Evolutionary conservation across 2,113 vertebrate genomes (phyloP).

Genomic region (Sinosuthora webbiana): DNA sequence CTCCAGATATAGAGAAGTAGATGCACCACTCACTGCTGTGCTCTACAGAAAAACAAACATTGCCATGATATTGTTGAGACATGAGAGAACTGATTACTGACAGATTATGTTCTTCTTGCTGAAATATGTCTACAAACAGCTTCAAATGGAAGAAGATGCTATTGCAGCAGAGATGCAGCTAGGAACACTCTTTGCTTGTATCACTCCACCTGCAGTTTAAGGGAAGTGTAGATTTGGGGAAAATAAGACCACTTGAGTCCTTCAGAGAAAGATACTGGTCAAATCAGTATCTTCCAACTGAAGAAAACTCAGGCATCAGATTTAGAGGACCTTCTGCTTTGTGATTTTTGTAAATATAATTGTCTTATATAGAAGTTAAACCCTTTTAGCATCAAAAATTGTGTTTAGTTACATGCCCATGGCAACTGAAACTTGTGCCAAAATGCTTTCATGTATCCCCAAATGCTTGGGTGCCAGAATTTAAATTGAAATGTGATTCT

Average conservation of each 20-base stretch:
- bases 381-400: neutral
- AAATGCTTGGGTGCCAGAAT: constrained; percentile 19
- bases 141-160: neutral
- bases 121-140: neutral
- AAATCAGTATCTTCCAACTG: constrained; percentile 5
- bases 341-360: neutral
- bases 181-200: neutral
- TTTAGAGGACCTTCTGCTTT: neutral
- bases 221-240: neutral
- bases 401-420: neutral
- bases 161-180: neutral
- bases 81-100: constrained; percentile 9
- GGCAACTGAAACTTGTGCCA: constrained; percentile 19
- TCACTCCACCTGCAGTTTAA: neutral
- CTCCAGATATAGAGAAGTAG: neutral
- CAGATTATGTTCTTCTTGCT: neutral
- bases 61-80: neutral
- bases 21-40: neutral
- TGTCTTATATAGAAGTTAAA: constrained; percentile 23
- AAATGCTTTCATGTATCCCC: constrained; percentile 26
- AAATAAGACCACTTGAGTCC: neutral
- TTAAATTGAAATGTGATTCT: constrained; percentile 32
- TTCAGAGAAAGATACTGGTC: neutral
- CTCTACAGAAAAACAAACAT: constrained; percentile 13
- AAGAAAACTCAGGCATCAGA: constrained; percentile 6